Evolutionary conservation across 2,797 vertebrate genomes (phyloP).

Genomic region (Leptatherina wallacei): DNA sequence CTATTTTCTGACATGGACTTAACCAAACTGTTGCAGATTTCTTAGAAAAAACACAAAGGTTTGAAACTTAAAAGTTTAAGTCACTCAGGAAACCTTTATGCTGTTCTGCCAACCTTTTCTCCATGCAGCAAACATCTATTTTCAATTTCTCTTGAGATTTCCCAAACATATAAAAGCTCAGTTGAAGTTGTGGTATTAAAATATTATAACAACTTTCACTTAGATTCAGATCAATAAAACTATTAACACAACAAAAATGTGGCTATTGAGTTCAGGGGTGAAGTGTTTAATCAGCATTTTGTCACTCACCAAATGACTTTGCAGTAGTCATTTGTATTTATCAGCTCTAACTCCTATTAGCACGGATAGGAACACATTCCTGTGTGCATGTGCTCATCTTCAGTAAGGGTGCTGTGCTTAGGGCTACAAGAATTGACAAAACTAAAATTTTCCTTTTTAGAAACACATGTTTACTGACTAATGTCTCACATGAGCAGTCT

Average conservation of each 20-base stretch:
- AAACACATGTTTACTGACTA: background rate
- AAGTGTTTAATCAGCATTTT: background rate
- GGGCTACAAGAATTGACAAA: background rate
- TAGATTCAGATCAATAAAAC: background rate
- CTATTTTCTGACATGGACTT: too few species aligned
- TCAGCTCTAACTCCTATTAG: background rate
- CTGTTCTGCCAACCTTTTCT: too few species aligned
- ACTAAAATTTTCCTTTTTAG: background rate
- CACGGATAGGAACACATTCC: background rate
- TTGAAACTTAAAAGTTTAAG: too few species aligned
- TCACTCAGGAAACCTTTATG: too few species aligned
- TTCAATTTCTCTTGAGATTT: background rate
- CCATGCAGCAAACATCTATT: background rate
- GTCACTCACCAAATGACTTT: background rate
- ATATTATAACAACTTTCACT: background rate
- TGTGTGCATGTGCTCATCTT: background rate
- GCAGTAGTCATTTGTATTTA: background rate
- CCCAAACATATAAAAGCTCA: background rate
- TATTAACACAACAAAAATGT: background rate
- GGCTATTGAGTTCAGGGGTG: background rate
- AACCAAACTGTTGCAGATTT: too few species aligned
- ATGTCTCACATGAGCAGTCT: background rate
- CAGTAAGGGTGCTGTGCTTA: background rate
- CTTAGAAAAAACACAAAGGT: too few species aligned
- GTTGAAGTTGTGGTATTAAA: background rate